Evolutionary conservation across 1,140 invertebrate species (phyloP).

Genomic region (Metopolophium dirhodum): DNA sequence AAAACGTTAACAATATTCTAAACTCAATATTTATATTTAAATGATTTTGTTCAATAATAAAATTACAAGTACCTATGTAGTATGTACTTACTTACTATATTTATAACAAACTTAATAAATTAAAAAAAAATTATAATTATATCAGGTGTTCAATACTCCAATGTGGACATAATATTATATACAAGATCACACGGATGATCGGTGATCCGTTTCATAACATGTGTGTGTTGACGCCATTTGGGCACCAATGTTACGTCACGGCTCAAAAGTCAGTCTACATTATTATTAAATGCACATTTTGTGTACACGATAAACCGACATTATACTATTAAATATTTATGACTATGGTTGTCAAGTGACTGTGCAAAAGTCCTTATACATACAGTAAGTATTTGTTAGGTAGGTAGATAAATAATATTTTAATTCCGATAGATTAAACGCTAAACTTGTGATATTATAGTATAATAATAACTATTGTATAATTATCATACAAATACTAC

Average conservation of each 20-base stretch:
- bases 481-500: background rate
- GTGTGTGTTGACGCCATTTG: background rate
- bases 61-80: background rate
- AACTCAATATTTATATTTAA: background rate
- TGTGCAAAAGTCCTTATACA: background rate
- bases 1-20: background rate
- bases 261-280: background rate
- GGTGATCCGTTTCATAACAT: background rate
- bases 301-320: background rate
- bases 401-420: background rate
- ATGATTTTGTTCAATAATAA: background rate
- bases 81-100: background rate
- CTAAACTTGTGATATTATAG: background rate
- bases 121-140: background rate
- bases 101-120: background rate
- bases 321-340: background rate
- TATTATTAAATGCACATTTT: background rate
- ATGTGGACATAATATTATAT: background rate
- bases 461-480: background rate
- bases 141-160: no score
- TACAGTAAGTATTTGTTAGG: background rate
- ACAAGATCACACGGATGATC: background rate
- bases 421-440: background rate
- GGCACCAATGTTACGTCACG: constrained; percentile 17
- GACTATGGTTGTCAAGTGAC: background rate